These are phyloP conservation scores for Potorous gilbertii DNA, from an alignment of 2,797 vertebrate species.

Conservation along the genomic window DNA sequence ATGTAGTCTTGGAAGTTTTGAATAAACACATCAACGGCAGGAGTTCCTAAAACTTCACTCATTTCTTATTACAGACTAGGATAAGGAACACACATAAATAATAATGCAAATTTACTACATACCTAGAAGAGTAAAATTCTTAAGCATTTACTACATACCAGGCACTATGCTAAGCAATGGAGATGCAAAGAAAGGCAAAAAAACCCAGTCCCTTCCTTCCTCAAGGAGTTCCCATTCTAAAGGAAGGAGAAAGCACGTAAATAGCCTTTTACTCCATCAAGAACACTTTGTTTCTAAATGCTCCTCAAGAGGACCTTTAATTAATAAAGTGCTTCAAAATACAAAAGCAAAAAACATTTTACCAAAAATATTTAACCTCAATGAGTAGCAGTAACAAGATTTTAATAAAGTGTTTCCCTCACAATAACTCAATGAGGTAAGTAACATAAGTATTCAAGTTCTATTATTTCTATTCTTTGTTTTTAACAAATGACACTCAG, in stretches of 20 bases:
- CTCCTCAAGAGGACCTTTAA: conserved; percentile 43
- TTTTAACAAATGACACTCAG: background rate
- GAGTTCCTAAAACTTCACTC: conserved; percentile 44
- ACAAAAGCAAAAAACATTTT: background rate
- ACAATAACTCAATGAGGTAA: background rate
- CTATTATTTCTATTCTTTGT: background rate
- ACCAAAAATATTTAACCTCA: conserved; percentile 14
- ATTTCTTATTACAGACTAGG: background rate
- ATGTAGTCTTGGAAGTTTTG: background rate
- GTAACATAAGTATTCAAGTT: background rate
- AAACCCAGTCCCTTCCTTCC: background rate
- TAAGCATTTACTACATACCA: background rate
- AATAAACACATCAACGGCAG: background rate
- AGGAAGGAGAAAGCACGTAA: background rate
- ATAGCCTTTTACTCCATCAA: background rate
- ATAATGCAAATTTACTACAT: conserved; percentile 9
- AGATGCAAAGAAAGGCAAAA: background rate
- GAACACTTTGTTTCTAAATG: conserved; percentile 5
- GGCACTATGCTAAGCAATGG: background rate
- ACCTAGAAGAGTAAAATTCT: background rate
- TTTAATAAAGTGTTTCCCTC: background rate
- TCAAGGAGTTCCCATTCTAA: background rate
- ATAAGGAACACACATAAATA: background rate
- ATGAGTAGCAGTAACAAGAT: background rate
- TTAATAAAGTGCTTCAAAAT: conserved; percentile 46